Evolutionary conservation across 2,888 invertebrate genomes (phyloP), one percentile per base, ranked within the genome.

Genomic region (Lasioglossum morio): DNA sequence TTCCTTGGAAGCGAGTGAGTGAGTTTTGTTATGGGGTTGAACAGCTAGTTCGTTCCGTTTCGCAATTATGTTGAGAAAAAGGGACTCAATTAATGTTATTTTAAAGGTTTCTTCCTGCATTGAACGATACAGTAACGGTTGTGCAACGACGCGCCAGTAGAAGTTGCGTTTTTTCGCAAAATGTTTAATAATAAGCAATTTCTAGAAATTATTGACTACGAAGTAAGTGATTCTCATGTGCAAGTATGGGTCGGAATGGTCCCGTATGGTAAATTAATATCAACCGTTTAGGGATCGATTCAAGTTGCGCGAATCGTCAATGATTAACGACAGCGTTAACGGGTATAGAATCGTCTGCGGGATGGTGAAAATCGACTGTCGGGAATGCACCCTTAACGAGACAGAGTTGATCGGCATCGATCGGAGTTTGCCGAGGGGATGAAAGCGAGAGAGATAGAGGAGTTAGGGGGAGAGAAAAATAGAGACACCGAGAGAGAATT

Each of bases 351-450:
- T 69, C 37, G 69, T 37, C 23, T 23, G 69, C 23, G 37, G 23
- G 10, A 37, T 69, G 12, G 37, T 37, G 70, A 70, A 70, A 70
- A 70, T 70, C 72, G 72, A 72, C 72, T 48, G 30, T 30, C 48
- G 46, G 10, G 16, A 48, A 23, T 48, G 27, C 72, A 30, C 46
- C 72, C 30, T 72, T 30, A 34, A 53, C 48, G 34, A 23, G 53
- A 8, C 12, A 10, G 10, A 7, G 53, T 74, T n/a, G 73, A 74
- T 74, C 73, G 73, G 23, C 53, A 70, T 78, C 53, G 77, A 78
- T 70, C 57, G 70, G 37, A 8, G 46, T 70, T 48, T 10, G 37
- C 14, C 70, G 69, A 4, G 69, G 23, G 69, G 69, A 12, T 34
- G 69, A 23, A 37, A 37, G 69, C 4, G 34, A 16, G 60, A 16